A percentile compares a stretch with the other conserved stretches of the same genome.
Evolutionary conservation across 1,140 invertebrate genomes (phyloP).

Genomic region (Rhagoletis zephyria): DNA sequence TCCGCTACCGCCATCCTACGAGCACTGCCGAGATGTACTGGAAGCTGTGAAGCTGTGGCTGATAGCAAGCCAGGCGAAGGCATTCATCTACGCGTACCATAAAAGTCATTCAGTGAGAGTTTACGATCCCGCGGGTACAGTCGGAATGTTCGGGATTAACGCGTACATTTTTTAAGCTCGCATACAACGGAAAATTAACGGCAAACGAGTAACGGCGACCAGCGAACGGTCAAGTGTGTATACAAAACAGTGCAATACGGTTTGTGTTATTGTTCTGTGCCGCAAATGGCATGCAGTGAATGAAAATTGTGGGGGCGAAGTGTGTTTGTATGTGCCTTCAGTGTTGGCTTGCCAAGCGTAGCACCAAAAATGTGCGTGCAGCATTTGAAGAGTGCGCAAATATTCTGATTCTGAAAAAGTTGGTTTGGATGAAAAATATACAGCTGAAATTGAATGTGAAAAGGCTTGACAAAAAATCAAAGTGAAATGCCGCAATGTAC

Average conservation of each 20-base stretch:
- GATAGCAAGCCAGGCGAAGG: slow-evolving; percentile 8
- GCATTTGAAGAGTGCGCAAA: not conserved
- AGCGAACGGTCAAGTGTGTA: not conserved
- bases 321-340: not conserved
- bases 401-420: not conserved
- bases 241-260: slow-evolving; percentile 42
- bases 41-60: slow-evolving; percentile 45
- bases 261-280: slow-evolving; percentile 34
- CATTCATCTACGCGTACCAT: slow-evolving; percentile 69
- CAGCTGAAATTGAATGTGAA: not conserved
- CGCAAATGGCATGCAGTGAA: not conserved
- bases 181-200: slow-evolving; percentile 13
- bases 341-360: not conserved
- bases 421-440: no score
- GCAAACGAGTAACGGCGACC: not conserved
- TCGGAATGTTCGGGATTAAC: slow-evolving; percentile 71
- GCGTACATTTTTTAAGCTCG: slow-evolving; percentile 26
- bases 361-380: not conserved
- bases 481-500: not conserved
- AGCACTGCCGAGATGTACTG: not conserved
- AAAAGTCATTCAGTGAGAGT: slow-evolving; percentile 73
- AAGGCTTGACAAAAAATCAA: not conserved
- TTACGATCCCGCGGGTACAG: slow-evolving; percentile 74
- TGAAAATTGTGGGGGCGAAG: not conserved
- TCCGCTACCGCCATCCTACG: not conserved